Evolutionary conservation across 1,140 invertebrate species (phyloP).

Genomic region (Lordiphosa stackelbergi): DNA sequence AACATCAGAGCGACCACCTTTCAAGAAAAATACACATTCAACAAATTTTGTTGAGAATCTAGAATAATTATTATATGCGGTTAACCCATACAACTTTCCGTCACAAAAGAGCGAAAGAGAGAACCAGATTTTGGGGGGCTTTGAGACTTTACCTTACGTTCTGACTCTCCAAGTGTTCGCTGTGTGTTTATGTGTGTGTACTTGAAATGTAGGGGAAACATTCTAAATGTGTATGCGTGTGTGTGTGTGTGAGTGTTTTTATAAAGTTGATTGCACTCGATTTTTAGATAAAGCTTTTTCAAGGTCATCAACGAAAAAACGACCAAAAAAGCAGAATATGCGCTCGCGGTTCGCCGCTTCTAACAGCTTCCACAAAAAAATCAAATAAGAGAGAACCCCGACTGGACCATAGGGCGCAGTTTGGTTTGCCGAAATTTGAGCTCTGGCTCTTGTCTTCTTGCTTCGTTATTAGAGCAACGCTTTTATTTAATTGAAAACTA

Average conservation of each 20-base stretch:
- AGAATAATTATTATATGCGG: conserved; percentile 68
- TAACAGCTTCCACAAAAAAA: conserved; percentile 21
- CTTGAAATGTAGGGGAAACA: conserved; percentile 58
- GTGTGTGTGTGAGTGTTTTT: conserved; percentile 49
- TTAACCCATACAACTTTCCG: conserved; percentile 31
- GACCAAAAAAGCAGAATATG: conserved; percentile 31
- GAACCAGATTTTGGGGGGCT: conserved; percentile 37
- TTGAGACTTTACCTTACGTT: conserved; percentile 64
- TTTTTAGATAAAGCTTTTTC: conserved; percentile 77
- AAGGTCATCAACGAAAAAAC: conserved; percentile 76
- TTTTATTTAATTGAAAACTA: conserved; percentile 54
- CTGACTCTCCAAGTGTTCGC: conserved; percentile 22
- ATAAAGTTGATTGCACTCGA: conserved; percentile 77
- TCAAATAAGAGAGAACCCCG: background rate
- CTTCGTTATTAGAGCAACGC: conserved; percentile 17
- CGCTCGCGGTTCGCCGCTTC: conserved; percentile 31
- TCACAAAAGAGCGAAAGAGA: conserved; percentile 14
- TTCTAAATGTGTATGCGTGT: conserved; percentile 18
- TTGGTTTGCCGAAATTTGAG: conserved; percentile 22
- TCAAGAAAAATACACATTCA: conserved; percentile 28
- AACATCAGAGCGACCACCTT: conserved; percentile 60
- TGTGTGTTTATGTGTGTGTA: conserved; percentile 23
- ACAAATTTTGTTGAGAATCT: conserved; percentile 42
- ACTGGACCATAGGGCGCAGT: conserved; percentile 1
- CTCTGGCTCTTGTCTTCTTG: conserved; percentile 8